These are phyloP conservation scores for Tribolium castaneum DNA, from an alignment of 1,140 invertebrate species.

Conservation along the genomic window DNA sequence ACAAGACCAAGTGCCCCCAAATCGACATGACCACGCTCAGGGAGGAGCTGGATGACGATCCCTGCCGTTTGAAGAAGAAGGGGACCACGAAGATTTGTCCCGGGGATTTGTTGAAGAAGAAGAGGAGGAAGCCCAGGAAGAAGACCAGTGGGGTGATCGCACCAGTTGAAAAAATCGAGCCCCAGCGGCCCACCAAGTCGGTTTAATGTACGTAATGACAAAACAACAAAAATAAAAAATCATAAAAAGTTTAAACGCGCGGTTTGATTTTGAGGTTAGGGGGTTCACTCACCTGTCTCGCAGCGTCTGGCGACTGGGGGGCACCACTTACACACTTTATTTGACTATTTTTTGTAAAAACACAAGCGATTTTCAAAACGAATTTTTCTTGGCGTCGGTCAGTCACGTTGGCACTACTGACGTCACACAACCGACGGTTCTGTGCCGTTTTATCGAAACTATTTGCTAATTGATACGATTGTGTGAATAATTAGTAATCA, in stretches of 20 bases:
- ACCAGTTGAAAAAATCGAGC: not conserved
- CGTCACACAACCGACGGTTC: too few species aligned
- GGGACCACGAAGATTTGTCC: constrained; percentile 42
- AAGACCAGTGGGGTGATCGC: constrained; percentile 7
- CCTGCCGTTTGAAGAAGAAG: constrained; percentile 17
- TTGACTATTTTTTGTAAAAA: too few species aligned
- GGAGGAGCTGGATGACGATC: constrained; percentile 20
- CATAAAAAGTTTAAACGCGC: constrained; percentile 15
- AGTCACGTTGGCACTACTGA: too few species aligned
- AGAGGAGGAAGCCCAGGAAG: constrained; percentile 28
- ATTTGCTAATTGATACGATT: too few species aligned
- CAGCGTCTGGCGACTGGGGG: too few species aligned
- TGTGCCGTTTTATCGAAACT: too few species aligned
- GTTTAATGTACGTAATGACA: constrained; percentile 1
- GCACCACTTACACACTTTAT: too few species aligned
- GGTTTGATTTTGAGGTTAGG: not conserved
- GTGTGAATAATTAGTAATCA: too few species aligned
- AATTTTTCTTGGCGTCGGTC: too few species aligned
- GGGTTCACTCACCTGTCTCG: too few species aligned
- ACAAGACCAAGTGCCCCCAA: constrained; percentile 41
- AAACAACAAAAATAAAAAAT: constrained; percentile 23
- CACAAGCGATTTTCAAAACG: too few species aligned
- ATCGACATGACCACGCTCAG: constrained; percentile 18
- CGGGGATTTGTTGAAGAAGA: constrained; percentile 41
- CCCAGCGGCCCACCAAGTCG: not conserved